These are phyloP conservation scores for Psephotus haematonotus DNA, from an alignment of 2,113 vertebrate genomes.

Conservation along the genomic window DNA sequence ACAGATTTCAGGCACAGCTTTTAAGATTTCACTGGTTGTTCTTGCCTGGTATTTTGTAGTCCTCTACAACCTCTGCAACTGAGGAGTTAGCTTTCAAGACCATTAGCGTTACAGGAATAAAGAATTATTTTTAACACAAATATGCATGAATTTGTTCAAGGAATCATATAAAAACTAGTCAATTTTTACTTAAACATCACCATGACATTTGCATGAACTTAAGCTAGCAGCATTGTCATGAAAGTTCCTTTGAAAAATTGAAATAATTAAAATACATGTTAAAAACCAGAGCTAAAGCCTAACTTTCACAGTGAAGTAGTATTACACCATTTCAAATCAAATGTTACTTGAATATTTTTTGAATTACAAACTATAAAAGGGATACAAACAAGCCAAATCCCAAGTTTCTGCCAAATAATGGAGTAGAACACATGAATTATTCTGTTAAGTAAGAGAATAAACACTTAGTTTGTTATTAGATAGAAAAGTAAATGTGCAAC, in stretches of 20 bases:
- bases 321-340: neutral
- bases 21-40: neutral
- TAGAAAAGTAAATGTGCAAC: neutral
- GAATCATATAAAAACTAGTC: neutral
- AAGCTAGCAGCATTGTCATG: neutral
- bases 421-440: neutral
- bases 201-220: neutral
- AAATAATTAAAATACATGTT: neutral
- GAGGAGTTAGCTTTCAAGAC: neutral
- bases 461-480: neutral
- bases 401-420: neutral
- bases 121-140: neutral
- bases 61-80: neutral
- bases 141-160: neutral
- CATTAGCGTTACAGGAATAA: neutral
- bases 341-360: neutral
- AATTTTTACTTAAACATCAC: neutral
- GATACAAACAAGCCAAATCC: neutral
- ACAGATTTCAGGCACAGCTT: neutral
- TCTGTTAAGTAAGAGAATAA: neutral
- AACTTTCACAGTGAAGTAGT: neutral
- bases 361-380: neutral
- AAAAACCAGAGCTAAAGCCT: neutral
- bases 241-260: neutral
- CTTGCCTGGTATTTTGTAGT: neutral